These are phyloP conservation scores for Pandemis corylana DNA, from an alignment of 2,888 invertebrate genomes.

Conservation along the genomic window DNA sequence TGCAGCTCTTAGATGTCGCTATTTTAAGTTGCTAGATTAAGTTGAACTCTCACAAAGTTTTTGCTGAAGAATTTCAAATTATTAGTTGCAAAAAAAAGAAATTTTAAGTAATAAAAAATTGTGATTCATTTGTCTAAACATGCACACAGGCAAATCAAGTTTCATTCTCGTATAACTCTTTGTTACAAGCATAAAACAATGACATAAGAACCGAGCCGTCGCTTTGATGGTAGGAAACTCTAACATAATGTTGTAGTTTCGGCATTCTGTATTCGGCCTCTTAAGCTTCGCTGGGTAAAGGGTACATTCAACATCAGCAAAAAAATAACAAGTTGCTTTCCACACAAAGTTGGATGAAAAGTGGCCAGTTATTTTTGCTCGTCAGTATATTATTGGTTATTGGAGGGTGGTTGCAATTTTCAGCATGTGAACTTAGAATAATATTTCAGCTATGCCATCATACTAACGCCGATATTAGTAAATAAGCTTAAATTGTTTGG, in stretches of 20 bases:
- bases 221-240: not conserved
- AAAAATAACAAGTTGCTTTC: not conserved
- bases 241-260: not conserved
- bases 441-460: not conserved
- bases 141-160: not conserved
- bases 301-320: not conserved
- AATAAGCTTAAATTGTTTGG: slow-evolving; percentile 11
- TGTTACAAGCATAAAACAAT: not conserved
- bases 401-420: not conserved
- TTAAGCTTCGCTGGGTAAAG: not conserved
- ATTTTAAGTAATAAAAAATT: not conserved
- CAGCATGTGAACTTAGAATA: not conserved
- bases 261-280: not conserved
- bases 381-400: too few species aligned
- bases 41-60: not conserved
- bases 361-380: too few species aligned
- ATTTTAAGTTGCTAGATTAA: not conserved
- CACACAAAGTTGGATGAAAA: not conserved
- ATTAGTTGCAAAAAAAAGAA: not conserved
- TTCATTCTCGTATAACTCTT: not conserved
- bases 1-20: not conserved
- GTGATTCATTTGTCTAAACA: not conserved
- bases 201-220: not conserved
- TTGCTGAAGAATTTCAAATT: not conserved
- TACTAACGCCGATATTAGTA: not conserved